Evolutionary conservation across 2,797 vertebrate species (phyloP).

Genomic region (Hipposideros larvatus): DNA sequence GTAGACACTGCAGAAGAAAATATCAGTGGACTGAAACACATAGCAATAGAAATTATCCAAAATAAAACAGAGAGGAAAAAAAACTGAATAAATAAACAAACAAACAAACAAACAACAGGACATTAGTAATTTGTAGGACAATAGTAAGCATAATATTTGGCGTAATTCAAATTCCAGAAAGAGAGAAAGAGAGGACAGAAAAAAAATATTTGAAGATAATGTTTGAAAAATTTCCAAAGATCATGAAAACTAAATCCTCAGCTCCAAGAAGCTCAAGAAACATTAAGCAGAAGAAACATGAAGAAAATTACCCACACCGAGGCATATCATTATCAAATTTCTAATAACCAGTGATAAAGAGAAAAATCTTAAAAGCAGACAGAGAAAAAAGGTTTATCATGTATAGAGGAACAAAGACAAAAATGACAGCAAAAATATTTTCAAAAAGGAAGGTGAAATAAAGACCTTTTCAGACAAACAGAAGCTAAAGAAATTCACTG

Average conservation of each 20-base stretch:
- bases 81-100: background rate
- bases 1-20: background rate
- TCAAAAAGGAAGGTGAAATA: background rate
- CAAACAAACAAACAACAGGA: background rate
- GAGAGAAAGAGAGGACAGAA: background rate
- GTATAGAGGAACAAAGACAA: background rate
- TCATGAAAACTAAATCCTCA: background rate
- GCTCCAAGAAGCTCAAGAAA: background rate
- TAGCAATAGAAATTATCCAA: background rate
- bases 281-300: background rate
- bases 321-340: background rate
- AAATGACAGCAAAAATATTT: background rate
- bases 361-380: background rate
- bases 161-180: background rate
- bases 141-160: background rate
- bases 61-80: background rate
- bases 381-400: background rate
- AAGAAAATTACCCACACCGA: background rate
- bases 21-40: background rate
- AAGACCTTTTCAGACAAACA: background rate
- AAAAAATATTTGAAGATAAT: constrained; percentile 23
- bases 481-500: background rate
- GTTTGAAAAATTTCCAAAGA: background rate
- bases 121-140: background rate
- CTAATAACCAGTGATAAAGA: background rate